Conservation (phyloP, 1,140 invertebrate species). For the Anoplolepis gracilipes region DNA sequence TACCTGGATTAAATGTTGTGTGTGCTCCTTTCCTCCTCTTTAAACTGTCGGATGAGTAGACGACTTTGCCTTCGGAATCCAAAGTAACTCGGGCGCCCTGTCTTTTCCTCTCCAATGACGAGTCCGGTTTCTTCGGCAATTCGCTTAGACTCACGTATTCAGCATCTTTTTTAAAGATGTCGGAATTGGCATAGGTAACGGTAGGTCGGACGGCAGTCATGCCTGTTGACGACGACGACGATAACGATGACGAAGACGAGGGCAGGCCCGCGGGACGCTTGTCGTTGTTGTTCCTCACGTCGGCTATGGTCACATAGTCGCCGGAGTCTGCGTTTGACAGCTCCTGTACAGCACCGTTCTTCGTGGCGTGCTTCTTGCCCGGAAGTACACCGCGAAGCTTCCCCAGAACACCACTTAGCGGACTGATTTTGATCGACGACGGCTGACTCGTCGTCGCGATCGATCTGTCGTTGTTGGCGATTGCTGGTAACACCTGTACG, state of each 20-base stretch:
- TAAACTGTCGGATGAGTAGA: conserved; percentile 95
- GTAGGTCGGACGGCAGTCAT: conserved; percentile 57
- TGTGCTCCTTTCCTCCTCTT: conserved; percentile 92
- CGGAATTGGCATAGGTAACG: conserved; percentile 81
- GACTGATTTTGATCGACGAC: conserved; percentile 74
- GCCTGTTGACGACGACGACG: conserved; percentile 50
- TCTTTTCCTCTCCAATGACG: conserved; percentile 86
- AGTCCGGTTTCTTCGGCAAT: conserved; percentile 87
- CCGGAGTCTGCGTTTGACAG: conserved; percentile 88
- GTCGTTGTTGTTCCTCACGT: conserved; percentile 91
- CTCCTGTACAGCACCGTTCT: conserved; percentile 76
- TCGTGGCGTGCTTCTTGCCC: conserved; percentile 84
- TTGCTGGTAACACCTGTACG: conserved; percentile 79
- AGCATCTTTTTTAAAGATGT: conserved; percentile 86
- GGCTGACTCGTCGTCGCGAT: not conserved
- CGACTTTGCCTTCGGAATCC: conserved; percentile 95
- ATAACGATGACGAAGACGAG: conserved; percentile 82
- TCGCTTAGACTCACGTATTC: conserved; percentile 94
- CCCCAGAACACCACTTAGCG: conserved; percentile 82
- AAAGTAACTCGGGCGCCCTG: conserved; percentile 93
- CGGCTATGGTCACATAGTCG: conserved; percentile 94
- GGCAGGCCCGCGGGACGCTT: conserved; percentile 83
- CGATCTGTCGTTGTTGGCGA: conserved; percentile 33
- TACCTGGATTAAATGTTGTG: conserved; percentile 93
- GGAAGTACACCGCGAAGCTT: conserved; percentile 84